Evolutionary conservation across 2,797 vertebrate genomes (phyloP), one percentile per base, ranked within the genome.

Genomic region (Emydoidea blandingii): DNA sequence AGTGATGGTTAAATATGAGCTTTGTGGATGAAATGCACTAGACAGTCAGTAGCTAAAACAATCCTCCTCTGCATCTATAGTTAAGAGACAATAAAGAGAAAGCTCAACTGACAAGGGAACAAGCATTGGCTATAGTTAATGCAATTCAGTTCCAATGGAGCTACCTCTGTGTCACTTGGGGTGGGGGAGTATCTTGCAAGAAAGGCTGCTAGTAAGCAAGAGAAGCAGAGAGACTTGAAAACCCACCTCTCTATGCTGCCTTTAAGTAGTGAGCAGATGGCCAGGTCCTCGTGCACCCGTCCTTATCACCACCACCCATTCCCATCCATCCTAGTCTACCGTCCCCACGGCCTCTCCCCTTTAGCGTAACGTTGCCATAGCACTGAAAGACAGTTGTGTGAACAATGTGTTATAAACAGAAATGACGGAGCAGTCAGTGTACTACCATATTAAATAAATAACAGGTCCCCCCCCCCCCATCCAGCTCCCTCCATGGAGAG

Each of bases 161-260:
- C 21, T 68, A n/a, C n/a, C 19, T n/a, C 65, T 41, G 68, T 34
- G 59, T 41, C 21, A 41, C 68, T 72, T 12, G n/a, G 10, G 68
- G n/a, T 62, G 2, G 6, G 19, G 11, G 18, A 52, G 52, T n/a
- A 37, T 65, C 68, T 72, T 41, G 37, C n/a, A 72, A 72, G 68
- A 72, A 72, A 37, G 68, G 21, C 10, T 72, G 37, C 68, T 72
- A 72, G 37, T 41, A 72, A 72, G 68, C 37, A 41, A 29, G 83
- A 59, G 72, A 88, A 29, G 44, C 44, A 49, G 74, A 78, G 44
- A 49, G n/a, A 72, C 87, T 89, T 78, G 62, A 85, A 82, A 89
- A 88, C 92, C 92, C 92, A 93, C 92, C 92, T 93, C 92, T 56
- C 85, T 81, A n/a, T 50, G n/a, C 56, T 31, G 92, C 86, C 87